Percentiles rank a stretch among this genome's conserved stretches.
These are phyloP conservation scores for Porites rus DNA, from an alignment of 92 coral and sea anemone genomes.

Conservation along the genomic window DNA sequence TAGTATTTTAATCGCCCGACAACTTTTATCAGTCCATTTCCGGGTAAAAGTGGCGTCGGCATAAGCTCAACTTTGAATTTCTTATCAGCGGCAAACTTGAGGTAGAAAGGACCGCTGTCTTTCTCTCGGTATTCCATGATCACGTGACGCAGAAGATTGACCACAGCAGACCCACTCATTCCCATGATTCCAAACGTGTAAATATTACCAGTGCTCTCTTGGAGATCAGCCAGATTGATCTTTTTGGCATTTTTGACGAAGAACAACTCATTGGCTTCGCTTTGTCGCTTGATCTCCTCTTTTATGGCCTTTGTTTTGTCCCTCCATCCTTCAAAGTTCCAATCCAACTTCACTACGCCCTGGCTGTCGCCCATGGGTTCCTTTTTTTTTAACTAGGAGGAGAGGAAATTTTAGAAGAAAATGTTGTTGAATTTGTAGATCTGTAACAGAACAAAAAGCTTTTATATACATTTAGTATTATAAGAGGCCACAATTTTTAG, in stretches of 20 bases:
- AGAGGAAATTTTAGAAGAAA: not conserved
- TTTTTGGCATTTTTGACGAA: conserved; percentile 70
- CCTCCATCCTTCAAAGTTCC: conserved; percentile 76
- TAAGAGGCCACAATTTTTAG: too few species aligned
- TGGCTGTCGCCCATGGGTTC: conserved; percentile 19
- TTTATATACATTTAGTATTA: too few species aligned
- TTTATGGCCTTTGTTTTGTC: conserved; percentile 88
- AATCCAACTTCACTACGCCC: conserved; percentile 58
- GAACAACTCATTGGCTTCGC: conserved; percentile 83
- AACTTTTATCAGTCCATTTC: conserved; percentile 82
- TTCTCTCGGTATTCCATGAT: conserved; percentile 67
- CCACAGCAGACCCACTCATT: conserved; percentile 74
- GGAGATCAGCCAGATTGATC: conserved; percentile 48
- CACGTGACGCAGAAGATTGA: conserved; percentile 73
- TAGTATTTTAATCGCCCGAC: conserved; percentile 87
- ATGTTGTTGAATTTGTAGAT: too few species aligned
- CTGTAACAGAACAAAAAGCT: too few species aligned
- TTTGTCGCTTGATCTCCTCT: conserved; percentile 77
- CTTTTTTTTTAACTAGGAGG: not conserved
- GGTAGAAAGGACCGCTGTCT: conserved; percentile 76
- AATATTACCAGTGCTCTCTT: conserved; percentile 34
- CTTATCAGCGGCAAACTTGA: conserved; percentile 90
- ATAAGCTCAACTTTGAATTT: conserved; percentile 84
- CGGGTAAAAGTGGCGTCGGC: conserved; percentile 84
- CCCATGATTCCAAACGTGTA: conserved; percentile 69